Conservation (phyloP, 2,113 vertebrate genomes). For the Holacanthus passer region DNA sequence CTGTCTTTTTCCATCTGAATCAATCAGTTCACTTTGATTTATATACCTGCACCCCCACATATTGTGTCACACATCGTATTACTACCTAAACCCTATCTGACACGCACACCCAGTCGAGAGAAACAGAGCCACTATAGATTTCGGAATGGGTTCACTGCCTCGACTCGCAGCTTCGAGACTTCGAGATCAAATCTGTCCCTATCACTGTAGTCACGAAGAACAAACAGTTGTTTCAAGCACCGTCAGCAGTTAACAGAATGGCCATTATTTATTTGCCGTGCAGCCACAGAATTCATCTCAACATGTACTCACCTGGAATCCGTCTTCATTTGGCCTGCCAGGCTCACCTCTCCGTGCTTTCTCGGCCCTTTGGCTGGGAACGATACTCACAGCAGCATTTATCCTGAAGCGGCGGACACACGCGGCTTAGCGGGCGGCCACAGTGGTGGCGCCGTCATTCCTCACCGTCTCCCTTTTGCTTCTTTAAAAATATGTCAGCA, state of each 20-base stretch:
- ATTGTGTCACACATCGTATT: slow-evolving; percentile 49
- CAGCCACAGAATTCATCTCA: slow-evolving; percentile 60
- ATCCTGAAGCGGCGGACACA: slow-evolving; percentile 50
- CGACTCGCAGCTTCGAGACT: slow-evolving; percentile 37
- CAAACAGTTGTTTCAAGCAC: slow-evolving; percentile 75
- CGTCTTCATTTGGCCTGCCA: slow-evolving; percentile 69
- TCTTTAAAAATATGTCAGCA: slow-evolving; percentile 62
- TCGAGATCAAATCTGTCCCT: slow-evolving; percentile 67
- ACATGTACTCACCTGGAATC: slow-evolving; percentile 65
- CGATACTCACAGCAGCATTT: slow-evolving; percentile 53
- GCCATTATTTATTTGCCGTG: slow-evolving; percentile 71
- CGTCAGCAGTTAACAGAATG: slow-evolving; percentile 70
- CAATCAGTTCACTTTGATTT: slow-evolving; percentile 70
- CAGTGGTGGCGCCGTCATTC: slow-evolving; percentile 20
- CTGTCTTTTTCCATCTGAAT: slow-evolving; percentile 60
- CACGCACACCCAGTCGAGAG: slow-evolving; percentile 24
- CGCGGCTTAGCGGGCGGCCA: slow-evolving; percentile 43
- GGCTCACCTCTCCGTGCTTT: slow-evolving; percentile 42
- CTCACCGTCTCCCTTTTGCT: slow-evolving; percentile 37
- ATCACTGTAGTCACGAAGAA: slow-evolving; percentile 66
- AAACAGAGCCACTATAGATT: slow-evolving; percentile 43
- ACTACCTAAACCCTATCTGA: slow-evolving; percentile 50
- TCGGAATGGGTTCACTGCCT: slow-evolving; percentile 38
- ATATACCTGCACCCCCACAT: slow-evolving; percentile 43
- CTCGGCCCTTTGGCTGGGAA: slow-evolving; percentile 54